A percentile compares a stretch with the other conserved stretches of the same genome.
Evolutionary conservation across 2,797 vertebrate species (phyloP).

Genomic region (Manis javanica): DNA sequence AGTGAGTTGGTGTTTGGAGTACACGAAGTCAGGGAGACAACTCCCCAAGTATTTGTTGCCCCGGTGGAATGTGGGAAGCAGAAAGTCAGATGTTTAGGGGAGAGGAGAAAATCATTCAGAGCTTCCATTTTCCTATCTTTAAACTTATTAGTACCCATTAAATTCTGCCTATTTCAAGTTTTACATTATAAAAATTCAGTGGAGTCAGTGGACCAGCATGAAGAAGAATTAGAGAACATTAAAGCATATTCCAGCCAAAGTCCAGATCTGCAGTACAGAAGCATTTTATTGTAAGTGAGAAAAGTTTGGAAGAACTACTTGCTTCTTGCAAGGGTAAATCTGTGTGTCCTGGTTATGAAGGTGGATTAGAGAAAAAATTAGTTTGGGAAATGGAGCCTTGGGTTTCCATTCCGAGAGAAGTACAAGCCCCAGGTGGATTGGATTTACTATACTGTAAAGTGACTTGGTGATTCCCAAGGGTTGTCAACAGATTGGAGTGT

Average conservation of each 20-base stretch:
- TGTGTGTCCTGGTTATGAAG: neutral
- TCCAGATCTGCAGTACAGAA: neutral
- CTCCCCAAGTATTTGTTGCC: slow-evolving; percentile 2
- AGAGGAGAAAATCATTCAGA: neutral
- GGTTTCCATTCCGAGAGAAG: neutral
- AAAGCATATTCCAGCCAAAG: neutral
- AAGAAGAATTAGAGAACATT: neutral
- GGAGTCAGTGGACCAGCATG: neutral
- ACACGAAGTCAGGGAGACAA: neutral
- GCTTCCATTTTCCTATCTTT: neutral
- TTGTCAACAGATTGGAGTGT: neutral
- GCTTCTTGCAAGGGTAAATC: neutral
- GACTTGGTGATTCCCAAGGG: neutral
- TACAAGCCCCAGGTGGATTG: neutral
- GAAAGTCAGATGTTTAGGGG: neutral
- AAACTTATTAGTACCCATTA: neutral
- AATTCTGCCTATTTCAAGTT: neutral
- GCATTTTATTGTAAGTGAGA: neutral
- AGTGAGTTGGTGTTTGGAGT: neutral
- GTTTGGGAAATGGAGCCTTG: neutral
- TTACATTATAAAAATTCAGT: neutral
- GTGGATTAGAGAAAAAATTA: neutral
- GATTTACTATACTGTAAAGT: neutral
- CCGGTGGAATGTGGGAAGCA: neutral
- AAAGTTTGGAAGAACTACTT: slow-evolving; percentile 11